Evolutionary conservation across 2,888 invertebrate species (phyloP), one percentile per base, ranked within the genome.

Genomic region (Pseudococcus jackbeardsleyi): DNA sequence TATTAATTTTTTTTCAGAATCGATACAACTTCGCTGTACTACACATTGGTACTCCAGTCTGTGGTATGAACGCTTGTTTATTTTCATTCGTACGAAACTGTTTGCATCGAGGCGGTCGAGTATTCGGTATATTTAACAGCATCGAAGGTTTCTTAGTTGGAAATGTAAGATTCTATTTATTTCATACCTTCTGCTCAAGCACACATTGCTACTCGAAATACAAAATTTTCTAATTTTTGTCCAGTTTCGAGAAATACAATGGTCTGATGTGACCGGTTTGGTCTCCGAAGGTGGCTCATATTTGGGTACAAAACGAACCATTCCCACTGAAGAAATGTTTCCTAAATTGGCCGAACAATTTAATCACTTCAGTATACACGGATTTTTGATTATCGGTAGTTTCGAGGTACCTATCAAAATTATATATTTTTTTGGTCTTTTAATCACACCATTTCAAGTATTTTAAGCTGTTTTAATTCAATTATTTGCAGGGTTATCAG

Each of bases 201-300:
- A 42, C 0, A 9, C 9, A n/a, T n/a, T n/a, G n/a, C 6, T 42
- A 15, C 48, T 50, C 48, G 11, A 15, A 1, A 4, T 50, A 11
- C 2, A 50, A 50, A 85, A 64, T n/a, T 85, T 59, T 86, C 33
- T n/a, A 86, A 15, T 72, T 33, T 59, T 59, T 48, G 6, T 48
- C 3, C 22, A 87, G 88, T 82, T 88, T 33, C 33, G 19, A 88
- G 79, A 79, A 54, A 48, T 95, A 91, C 91, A 92, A 19, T 98
- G 98, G 98, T 94, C 95, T 0, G 96, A 97, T 91, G 99, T 99
- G 19, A 96, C 97, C 7, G 98, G 99, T 26, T 99, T 99, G 99
- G 98, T 98, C 26, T 96, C 95, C 3, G 96, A 96, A 91, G 99
- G 99, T 87, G 99, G 99, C 48, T 98, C 99, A 0, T 96, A 96